Evolutionary conservation across 2,113 vertebrate species (phyloP).

Genomic region (Pterocles burchelli): DNA sequence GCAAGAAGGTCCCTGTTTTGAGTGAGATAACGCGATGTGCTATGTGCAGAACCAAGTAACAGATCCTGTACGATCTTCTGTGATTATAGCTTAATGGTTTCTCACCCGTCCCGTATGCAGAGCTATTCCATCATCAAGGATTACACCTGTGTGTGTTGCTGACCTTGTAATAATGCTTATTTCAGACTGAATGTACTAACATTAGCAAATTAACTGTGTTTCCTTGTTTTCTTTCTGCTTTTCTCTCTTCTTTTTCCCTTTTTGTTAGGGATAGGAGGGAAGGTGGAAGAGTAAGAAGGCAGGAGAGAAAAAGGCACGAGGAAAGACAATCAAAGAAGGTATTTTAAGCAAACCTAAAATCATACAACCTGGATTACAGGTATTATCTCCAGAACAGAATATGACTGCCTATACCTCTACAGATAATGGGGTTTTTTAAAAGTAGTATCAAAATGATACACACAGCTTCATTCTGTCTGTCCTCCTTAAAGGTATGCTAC

Average conservation of each 20-base stretch:
- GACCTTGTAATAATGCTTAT: neutral
- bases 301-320: neutral
- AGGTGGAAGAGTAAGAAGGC: neutral
- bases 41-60: rapidly evolving
- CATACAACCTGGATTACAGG: neutral
- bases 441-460: neutral
- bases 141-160: neutral
- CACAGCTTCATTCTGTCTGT: neutral
- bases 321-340: neutral
- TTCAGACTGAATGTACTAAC: neutral
- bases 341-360: neutral
- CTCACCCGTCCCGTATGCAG: neutral
- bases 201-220: neutral
- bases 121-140: neutral
- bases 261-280: neutral
- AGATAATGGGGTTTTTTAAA: neutral
- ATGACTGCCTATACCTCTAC: neutral
- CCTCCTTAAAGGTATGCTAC: neutral
- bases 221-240: neutral
- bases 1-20: neutral
- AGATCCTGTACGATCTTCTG: neutral
- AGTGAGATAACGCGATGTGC: neutral
- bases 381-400: neutral
- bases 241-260: neutral
- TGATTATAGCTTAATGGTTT: neutral